Conservation (phyloP, 2,888 invertebrate genomes). For the Tineola bisselliella region DNA sequence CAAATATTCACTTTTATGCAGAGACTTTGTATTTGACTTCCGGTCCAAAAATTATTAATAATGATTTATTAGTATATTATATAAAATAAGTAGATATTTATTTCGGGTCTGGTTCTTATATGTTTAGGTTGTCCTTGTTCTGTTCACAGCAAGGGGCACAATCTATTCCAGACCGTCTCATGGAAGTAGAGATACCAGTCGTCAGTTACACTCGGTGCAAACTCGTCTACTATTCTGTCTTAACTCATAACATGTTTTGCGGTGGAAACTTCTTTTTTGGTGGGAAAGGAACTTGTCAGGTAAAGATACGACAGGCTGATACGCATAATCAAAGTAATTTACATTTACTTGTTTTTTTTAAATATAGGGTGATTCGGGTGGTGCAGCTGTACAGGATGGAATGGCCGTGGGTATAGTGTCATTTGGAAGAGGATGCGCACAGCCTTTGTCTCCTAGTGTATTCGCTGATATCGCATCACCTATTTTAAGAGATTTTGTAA, state of each 20-base stretch:
- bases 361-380: constrained; percentile 46
- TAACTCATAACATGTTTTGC: constrained; percentile 49
- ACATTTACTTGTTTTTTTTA: background rate
- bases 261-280: constrained; percentile 49
- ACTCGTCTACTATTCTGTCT: constrained; percentile 28
- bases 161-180: constrained; percentile 43
- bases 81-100: no score
- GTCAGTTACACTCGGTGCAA: constrained; percentile 32
- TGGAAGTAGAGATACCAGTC: constrained; percentile 45
- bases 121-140: no score
- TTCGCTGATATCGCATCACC: constrained; percentile 39
- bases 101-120: no score
- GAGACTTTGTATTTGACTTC: no score
- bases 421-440: constrained; percentile 43
- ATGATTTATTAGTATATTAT: no score
- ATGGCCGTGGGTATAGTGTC: constrained; percentile 47
- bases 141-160: constrained; percentile 40
- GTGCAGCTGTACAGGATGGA: constrained; percentile 40
- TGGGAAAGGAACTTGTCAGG: constrained; percentile 53
- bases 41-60: no score
- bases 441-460: constrained; percentile 38
- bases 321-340: no score
- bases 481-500: constrained; percentile 35
- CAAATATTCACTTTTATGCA: no score
- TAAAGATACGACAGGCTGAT: no score